phyloP scores from a whole-genome alignment of 2,113 vertebrate species.

The Ailurus styani region DNA sequence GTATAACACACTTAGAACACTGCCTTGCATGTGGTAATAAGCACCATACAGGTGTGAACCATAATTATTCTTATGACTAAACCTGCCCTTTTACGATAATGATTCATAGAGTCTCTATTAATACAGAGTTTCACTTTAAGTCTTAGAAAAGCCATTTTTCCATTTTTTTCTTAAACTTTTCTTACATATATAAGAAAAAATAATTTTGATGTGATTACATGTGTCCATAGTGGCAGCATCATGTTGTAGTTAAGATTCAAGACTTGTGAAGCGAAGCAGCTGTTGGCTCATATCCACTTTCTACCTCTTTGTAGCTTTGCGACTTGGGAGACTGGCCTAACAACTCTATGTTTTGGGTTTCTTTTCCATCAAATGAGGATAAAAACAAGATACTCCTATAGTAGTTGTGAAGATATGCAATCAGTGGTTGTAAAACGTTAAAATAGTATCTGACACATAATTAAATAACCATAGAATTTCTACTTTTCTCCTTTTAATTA shows the following conservation, averaged over 20 bases:
- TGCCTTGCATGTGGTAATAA: not conserved
- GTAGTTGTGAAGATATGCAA: not conserved
- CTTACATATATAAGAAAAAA: not conserved
- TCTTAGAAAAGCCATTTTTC: not conserved
- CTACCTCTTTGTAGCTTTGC: not conserved
- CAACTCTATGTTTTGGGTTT: not conserved
- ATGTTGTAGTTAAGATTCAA: not conserved
- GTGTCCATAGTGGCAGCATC: not conserved
- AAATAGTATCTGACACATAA: not conserved
- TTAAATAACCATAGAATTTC: constrained; percentile 1
- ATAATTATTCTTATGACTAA: not conserved
- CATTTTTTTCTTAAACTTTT: not conserved
- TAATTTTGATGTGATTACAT: not conserved
- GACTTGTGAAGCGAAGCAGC: not conserved
- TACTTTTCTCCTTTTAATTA: constrained; percentile 12
- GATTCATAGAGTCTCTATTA: not conserved
- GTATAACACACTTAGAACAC: not conserved
- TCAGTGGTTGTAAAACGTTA: not conserved
- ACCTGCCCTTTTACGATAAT: not conserved
- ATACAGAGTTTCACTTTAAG: not conserved
- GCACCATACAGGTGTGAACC: not conserved
- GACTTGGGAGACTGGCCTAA: not conserved
- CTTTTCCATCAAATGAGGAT: not conserved
- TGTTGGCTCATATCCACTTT: not conserved
- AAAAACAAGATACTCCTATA: not conserved